Conservation (phyloP, 2,797 vertebrate genomes). For the Sternarchorhynchus goeldii region DNA sequence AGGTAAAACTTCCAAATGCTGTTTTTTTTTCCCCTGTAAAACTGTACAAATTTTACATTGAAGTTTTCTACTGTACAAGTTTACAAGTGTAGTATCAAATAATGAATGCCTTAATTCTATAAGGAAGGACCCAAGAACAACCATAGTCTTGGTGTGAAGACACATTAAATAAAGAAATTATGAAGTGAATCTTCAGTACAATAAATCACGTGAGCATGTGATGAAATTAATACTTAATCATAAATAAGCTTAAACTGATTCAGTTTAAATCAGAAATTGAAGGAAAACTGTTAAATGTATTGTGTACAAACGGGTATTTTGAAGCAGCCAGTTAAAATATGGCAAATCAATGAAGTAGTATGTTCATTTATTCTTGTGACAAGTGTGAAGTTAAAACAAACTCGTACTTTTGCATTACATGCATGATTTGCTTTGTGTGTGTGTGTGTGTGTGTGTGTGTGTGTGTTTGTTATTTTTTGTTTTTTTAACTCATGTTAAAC, state of each 20-base stretch:
- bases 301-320: not conserved
- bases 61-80: not conserved
- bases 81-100: not conserved
- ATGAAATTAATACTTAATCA: not conserved
- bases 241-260: not conserved
- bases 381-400: not conserved
- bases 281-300: not conserved
- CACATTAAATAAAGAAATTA: not conserved
- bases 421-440: not conserved
- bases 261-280: not conserved
- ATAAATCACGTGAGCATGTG: not conserved
- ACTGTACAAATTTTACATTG: not conserved
- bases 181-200: not conserved
- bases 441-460: not conserved
- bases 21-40: too few relatives aligned
- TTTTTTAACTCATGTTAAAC: not conserved
- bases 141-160: not conserved
- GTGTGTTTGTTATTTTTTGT: not conserved
- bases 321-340: not conserved
- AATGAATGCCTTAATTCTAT: constrained; percentile 15
- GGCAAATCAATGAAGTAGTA: not conserved
- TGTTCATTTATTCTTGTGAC: not conserved
- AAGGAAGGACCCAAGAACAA: not conserved
- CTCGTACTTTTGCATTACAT: not conserved
- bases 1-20: too few relatives aligned